phyloP scores from a whole-genome alignment of 1,140 invertebrate genomes.

The Panonychus citri region DNA sequence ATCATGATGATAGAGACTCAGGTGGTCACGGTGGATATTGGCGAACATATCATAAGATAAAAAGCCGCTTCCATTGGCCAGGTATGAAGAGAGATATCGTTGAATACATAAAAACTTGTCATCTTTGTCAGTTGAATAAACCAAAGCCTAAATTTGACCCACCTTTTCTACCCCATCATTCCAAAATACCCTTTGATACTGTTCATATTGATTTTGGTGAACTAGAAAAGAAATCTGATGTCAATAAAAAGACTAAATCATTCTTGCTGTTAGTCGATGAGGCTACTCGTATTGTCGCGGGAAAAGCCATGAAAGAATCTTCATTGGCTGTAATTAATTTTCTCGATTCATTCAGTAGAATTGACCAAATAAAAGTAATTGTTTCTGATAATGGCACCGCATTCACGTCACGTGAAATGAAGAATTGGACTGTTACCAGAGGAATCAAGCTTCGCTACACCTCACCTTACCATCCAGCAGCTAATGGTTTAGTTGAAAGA shows the following conservation, averaged over 20 bases:
- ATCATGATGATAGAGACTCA: background rate
- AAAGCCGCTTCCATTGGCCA: background rate
- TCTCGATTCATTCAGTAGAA: background rate
- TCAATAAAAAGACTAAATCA: background rate
- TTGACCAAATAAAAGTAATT: background rate
- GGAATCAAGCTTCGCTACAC: background rate
- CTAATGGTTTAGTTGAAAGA: slow-evolving; percentile 1
- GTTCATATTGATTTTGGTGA: slow-evolving; percentile 2
- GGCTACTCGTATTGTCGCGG: background rate
- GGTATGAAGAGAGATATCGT: slow-evolving; percentile 1
- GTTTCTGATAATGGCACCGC: background rate
- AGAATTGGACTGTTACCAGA: background rate
- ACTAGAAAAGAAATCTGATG: background rate
- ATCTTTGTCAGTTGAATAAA: background rate
- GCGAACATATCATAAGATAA: background rate
- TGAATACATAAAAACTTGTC: background rate
- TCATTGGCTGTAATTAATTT: background rate
- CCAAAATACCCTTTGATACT: background rate
- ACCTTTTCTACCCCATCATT: background rate
- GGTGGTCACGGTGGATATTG: background rate
- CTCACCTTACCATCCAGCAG: background rate
- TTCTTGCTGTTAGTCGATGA: background rate
- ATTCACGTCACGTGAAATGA: background rate
- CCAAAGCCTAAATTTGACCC: background rate
- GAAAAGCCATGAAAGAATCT: background rate